Evolutionary conservation across 53 echinoderm and acorn worm genomes (phyloP).

Genomic region (Temnopleurus reevesii): DNA sequence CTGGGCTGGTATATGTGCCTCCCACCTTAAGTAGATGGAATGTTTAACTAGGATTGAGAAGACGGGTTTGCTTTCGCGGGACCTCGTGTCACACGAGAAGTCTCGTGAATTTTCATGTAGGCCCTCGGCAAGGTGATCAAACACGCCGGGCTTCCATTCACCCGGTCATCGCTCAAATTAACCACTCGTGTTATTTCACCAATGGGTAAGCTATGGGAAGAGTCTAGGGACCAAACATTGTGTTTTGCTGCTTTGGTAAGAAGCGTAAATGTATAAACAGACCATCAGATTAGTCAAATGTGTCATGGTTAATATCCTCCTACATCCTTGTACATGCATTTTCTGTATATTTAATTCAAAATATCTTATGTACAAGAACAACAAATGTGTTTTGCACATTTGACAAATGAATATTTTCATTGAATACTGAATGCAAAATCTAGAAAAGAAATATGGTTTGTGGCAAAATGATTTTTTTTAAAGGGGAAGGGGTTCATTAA

Average conservation of each 20-base stretch:
- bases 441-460: no score
- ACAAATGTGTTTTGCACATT: no score
- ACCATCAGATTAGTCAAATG: no score
- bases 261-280: no score
- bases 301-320: no score
- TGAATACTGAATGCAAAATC: no score
- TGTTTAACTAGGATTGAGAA: conserved; percentile 43
- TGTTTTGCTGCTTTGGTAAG: neutral
- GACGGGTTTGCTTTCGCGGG: conserved; percentile 8
- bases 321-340: no score
- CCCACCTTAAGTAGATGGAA: conserved; percentile 6
- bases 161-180: neutral
- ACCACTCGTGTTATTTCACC: neutral
- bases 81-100: conserved; percentile 13
- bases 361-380: no score
- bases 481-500: no score
- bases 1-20: neutral
- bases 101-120: conserved; percentile 49
- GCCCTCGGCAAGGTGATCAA: conserved; percentile 48
- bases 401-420: no score
- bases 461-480: no score
- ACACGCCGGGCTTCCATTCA: conserved; percentile 9
- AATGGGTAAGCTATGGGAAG: neutral
- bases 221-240: neutral
- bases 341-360: no score